Base-by-base conservation (phyloP, 2,113 vertebrate species). In the Eurystomus gularis region DNA sequence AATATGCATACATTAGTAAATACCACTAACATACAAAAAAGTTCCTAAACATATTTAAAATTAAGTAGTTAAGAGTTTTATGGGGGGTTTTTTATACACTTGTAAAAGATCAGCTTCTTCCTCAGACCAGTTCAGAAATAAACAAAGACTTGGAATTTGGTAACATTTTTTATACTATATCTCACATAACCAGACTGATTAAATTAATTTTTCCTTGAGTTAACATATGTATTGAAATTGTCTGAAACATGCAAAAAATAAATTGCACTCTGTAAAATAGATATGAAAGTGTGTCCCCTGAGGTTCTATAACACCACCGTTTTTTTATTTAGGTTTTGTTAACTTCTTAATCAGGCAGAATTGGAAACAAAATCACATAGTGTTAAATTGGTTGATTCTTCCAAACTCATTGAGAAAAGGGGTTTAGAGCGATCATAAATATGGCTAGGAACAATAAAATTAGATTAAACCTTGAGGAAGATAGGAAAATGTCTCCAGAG, bases 291-390 rank as follows among this genome's bases (percentile, higher is more conserved):
- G 16, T 61, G 21, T 54, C 31, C 60, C 44, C 21, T 40, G 72
- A 52, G n/a, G n/a, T 91, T 89, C 49, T 86, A 75, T 39, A 81
- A 4, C 15, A 77, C 3, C 13, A 20, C 12, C 14, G 46, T 66
- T 91, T 73, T 81, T 91, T 91, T 83, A 81, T 84, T 88, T 70
- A 28, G 5, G 24, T 84, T 88, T 77, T 93, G 71, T 86, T 90
- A 65, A 49, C 37, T 58, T 89, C 29, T 83, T 83, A 58, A 77
- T 86, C 49, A 40, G 69, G 31, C 25, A 89, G 54, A 89, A 86
- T 31, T 62, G 49, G 26, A 94, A 90, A 92, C 52, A 92, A 92
- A 92, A 82, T 69, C 76, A 71, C 68, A 83, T 18, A 44, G 7
- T 82, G 40, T 82, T 94, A 88, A 82, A 94, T 39, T 57, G 21